phyloP scores from a whole-genome alignment of 2,113 vertebrate genomes.

The Prunella himalayana region DNA sequence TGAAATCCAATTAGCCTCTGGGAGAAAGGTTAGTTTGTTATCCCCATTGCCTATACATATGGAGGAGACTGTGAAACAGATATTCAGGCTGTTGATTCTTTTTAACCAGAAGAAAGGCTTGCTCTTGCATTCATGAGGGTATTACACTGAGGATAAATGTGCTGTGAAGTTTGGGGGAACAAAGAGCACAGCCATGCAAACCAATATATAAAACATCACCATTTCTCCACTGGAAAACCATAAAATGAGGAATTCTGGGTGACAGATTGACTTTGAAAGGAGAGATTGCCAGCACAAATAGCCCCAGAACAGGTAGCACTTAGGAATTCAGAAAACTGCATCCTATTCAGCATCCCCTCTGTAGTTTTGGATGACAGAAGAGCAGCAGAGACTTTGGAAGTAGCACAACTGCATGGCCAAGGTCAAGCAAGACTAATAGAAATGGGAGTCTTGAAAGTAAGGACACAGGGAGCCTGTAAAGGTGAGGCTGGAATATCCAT shows the following conservation, averaged over 20 bases:
- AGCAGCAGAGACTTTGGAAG: neutral
- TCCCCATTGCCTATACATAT: neutral
- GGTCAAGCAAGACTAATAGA: neutral
- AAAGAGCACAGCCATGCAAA: neutral
- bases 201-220: neutral
- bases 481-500: neutral
- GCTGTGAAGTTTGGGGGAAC: neutral
- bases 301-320: neutral
- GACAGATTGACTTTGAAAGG: neutral
- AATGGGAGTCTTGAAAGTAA: neutral
- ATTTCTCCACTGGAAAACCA: neutral
- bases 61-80: neutral
- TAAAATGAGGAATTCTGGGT: neutral
- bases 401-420: neutral
- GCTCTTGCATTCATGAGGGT: neutral
- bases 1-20: constrained; percentile 65
- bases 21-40: constrained; percentile 55
- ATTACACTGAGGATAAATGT: neutral
- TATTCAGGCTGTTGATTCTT: constrained; percentile 11
- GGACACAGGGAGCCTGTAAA: neutral
- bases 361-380: neutral
- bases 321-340: neutral
- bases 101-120: constrained; percentile 30
- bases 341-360: neutral
- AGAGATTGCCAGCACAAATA: neutral